Evolutionary conservation across 2,888 invertebrate species (phyloP), one percentile per base, ranked within the genome.

Genomic region (Dicyrtoma fusca): DNA sequence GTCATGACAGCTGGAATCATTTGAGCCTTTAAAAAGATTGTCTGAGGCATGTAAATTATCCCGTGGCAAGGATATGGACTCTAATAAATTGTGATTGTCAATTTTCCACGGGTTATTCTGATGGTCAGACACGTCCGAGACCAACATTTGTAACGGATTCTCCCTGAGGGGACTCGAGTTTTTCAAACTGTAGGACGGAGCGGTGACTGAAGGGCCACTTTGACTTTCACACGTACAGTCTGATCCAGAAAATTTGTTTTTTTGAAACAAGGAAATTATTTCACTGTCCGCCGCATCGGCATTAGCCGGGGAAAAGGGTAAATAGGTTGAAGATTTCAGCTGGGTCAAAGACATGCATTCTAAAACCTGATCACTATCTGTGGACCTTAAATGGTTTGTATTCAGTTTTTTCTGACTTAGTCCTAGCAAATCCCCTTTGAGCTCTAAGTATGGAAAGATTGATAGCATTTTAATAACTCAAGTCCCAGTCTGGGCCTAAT

Each of bases 281-380:
- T 63, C 63, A 34, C 8, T 45, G 21, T 63, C 63, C n/a, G n/a
- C n/a, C n/a, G n/a, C n/a, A 34, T 5, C 42, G 1, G 44, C 45
- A 17, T n/a, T 63, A 13, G 19, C 4, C 8, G 63, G 63, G 8
- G 63, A 45, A n/a, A 34, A 63, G 6, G 21, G 21, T 6, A 17
- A 45, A 34, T 17, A 19, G 10, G 5, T 61, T 25, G 57, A 26
- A 26, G 61, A 42, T 42, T 10, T 11, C 8, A 61, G 2, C 11
- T 13, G 8, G 11, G 63, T 13, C 3, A 62, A 8, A 25, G n/a
- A 42, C 19, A 42, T 23, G 1, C 23, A 14, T 21, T 47, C 45
- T 14, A 47, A n/a, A n/a, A n/a, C n/a, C n/a, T n/a, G n/a, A 47
- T 63, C 63, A 47, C 63, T 63, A 45, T 63, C 63, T 21, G 63